phyloP scores from a whole-genome alignment of 1,140 invertebrate species.

The Drosophila sturtevanti region DNA sequence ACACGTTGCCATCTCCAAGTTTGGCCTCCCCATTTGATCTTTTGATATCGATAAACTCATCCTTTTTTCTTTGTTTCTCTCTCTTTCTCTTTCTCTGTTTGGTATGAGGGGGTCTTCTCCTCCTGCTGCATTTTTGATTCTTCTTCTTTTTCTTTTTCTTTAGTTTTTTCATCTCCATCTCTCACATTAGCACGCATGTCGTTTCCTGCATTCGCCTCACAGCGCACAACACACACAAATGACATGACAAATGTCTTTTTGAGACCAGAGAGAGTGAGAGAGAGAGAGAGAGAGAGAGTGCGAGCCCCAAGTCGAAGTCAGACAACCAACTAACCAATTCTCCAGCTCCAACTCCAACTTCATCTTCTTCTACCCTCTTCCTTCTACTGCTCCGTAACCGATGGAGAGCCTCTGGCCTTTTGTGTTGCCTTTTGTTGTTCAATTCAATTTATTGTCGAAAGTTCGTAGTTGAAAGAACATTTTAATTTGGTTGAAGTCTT shows the following conservation, averaged over 20 bases:
- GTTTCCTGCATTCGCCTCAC: constrained; percentile 60
- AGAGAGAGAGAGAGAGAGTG: constrained; percentile 6
- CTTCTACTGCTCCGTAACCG: background rate
- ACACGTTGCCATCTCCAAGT: background rate
- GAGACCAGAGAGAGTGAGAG: constrained; percentile 47
- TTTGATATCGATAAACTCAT: constrained; percentile 74
- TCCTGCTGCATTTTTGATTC: constrained; percentile 9
- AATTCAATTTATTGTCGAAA: constrained; percentile 82
- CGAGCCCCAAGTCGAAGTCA: background rate
- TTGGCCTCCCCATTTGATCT: constrained; percentile 23
- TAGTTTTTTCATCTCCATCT: constrained; percentile 18
- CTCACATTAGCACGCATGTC: constrained; percentile 67
- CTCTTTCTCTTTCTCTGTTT: background rate
- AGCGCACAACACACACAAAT: constrained; percentile 50
- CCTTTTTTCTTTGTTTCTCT: constrained; percentile 52
- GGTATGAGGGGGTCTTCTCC: background rate
- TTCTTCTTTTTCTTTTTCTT: constrained; percentile 15
- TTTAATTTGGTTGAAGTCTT: constrained; percentile 72
- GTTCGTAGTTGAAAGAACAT: constrained; percentile 83
- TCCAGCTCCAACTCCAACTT: background rate
- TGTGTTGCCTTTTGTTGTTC: constrained; percentile 71
- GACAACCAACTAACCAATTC: constrained; percentile 13
- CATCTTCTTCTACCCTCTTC: background rate
- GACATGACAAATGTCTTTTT: constrained; percentile 81
- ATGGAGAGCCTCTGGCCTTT: background rate